Base-by-base conservation (phyloP, 2,113 vertebrate genomes). In the Alethe castanea region DNA sequence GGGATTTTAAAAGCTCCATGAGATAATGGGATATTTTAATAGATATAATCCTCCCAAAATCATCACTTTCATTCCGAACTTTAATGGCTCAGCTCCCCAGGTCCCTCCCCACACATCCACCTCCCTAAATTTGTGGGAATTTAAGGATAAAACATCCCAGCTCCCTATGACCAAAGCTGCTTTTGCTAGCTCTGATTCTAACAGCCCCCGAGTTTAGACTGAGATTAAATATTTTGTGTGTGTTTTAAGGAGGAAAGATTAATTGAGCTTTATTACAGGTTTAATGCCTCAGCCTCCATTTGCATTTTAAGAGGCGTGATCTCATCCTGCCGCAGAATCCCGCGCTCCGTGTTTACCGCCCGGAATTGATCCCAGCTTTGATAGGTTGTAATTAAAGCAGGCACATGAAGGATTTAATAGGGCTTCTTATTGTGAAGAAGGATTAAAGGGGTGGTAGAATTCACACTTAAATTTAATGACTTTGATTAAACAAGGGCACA, bases 231-330 rank as follows among this genome's bases (percentile, higher is more conserved):
- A 94, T 95, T 96, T 96, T 84, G 65, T 74, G 79, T 92, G 62
- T 89, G 61, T 92, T 97, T 97, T 92, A 88, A 90, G 60, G 65
- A 72, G 82, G 67, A 86, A 86, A 94, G 96, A 96, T 94, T 96
- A 97, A 97, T 97, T 91, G 96, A 94, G 92, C 93, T 91, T 96
- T 97, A 96, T 97, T 96, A 82, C 45, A 92, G 94, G 90, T 95
- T 97, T 97, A 96, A 92, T 92, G 93, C 80, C 57, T 52, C 36
- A 59, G 81, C 29, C 86, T 81, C 88, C 59, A 88, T 97, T 97
- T 97, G 94, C 96, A 97, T 97, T 95, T 96, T 94, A 86, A 96
- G 96, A 96, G 94, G 81, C 25, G 48, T 88, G 88, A 96, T 92
- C 95, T 94, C 94, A 92, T 87, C 90, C 88, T 40, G 82, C 90